Percentiles rank a stretch among this genome's conserved stretches.
Evolutionary conservation across 2,797 vertebrate species (phyloP).

Genomic region (Tenualosa ilisha): DNA sequence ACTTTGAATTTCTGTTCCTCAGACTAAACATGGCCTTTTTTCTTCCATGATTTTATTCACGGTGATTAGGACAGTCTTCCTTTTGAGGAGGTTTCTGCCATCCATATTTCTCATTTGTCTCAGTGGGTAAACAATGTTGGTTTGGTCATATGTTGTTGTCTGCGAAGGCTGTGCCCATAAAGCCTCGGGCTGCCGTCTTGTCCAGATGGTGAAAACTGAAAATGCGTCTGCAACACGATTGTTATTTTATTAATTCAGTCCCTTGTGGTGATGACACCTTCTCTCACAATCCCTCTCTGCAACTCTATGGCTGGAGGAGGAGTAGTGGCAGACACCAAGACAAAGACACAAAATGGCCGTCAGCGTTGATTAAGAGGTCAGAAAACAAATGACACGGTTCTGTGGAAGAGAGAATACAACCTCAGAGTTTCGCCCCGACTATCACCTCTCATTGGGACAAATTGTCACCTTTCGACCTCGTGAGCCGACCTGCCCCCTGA

Average conservation of each 20-base stretch:
- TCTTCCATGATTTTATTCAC: constrained; percentile 2
- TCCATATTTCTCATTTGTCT: not conserved
- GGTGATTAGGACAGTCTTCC: not conserved
- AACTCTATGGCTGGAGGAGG: constrained; percentile 16
- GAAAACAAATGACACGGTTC: constrained; percentile 69
- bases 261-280: not conserved
- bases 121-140: not conserved
- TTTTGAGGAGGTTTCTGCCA: not conserved
- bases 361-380: constrained; percentile 53
- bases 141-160: not conserved
- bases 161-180: not conserved
- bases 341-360: constrained; percentile 16
- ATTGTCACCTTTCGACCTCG: constrained; percentile 67
- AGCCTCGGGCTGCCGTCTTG: not conserved
- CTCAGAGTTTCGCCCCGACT: constrained; percentile 62
- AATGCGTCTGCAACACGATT: constrained; percentile 8
- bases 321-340: not conserved
- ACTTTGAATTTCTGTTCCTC: not conserved
- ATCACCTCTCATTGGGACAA: constrained; percentile 66
- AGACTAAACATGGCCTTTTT: constrained; percentile 26
- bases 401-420: constrained; percentile 63
- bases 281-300: not conserved
- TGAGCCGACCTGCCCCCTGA: constrained; percentile 52
- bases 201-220: constrained; percentile 8
- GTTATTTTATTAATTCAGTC: constrained; percentile 16